phyloP scores from a whole-genome alignment of 2,888 invertebrate genomes.

The Campoplex nolae region DNA sequence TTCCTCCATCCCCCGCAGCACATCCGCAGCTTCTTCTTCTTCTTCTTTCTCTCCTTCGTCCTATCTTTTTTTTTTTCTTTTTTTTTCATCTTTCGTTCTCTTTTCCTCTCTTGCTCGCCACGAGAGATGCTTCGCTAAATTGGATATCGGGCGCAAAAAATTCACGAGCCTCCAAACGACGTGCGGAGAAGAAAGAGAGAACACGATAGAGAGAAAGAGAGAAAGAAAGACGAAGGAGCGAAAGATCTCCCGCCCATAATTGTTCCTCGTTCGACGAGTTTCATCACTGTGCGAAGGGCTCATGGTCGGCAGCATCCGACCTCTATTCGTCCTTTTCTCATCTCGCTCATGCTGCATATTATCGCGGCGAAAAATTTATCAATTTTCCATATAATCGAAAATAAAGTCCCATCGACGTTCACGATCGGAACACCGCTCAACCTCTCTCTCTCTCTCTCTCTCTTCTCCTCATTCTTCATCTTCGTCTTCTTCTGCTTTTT shows the following conservation, averaged over 20 bases:
- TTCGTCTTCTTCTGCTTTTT: neutral
- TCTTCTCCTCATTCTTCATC: neutral
- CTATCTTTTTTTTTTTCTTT: neutral
- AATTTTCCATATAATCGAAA: slow-evolving; percentile 38
- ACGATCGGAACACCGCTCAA: neutral
- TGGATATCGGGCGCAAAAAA: slow-evolving; percentile 59
- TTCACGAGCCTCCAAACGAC: slow-evolving; percentile 40
- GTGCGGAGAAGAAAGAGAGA: slow-evolving; percentile 13
- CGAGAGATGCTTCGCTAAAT: slow-evolving; percentile 48
- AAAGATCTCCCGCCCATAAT: slow-evolving; percentile 39
- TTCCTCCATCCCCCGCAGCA: slow-evolving; percentile 8
- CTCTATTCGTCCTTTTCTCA: slow-evolving; percentile 6
- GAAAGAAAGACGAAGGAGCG: slow-evolving; percentile 12
- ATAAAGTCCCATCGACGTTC: neutral
- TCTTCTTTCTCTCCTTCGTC: slow-evolving; percentile 16
- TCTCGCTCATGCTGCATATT: neutral
- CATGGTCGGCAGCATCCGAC: neutral
- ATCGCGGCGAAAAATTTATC: slow-evolving; percentile 18
- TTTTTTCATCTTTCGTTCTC: neutral
- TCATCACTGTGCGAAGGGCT: slow-evolving; percentile 3
- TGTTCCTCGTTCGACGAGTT: slow-evolving; percentile 36
- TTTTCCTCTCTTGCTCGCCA: neutral
- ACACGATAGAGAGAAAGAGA: neutral
- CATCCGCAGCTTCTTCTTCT: slow-evolving; percentile 38
- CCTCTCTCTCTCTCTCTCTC: neutral